Percentiles rank a stretch among this genome's conserved stretches.
phyloP scores from a whole-genome alignment of 2,888 invertebrate species.

The Electrophaes corylata region DNA sequence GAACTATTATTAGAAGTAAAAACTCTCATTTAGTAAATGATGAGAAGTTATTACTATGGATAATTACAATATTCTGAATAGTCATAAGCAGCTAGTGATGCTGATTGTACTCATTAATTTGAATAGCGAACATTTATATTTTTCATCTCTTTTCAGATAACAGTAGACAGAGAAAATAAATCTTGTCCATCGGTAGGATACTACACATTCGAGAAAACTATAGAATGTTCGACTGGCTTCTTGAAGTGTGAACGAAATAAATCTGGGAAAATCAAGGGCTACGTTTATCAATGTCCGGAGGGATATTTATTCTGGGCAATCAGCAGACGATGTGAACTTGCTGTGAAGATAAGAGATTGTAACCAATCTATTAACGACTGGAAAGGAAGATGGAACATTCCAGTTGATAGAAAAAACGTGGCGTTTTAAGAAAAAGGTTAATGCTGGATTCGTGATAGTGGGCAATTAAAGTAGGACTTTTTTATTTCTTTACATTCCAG shows the following conservation, averaged over 20 bases:
- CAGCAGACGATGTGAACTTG: slow-evolving; percentile 90
- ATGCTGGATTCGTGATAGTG: slow-evolving; percentile 44
- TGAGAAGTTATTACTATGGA: too few species aligned
- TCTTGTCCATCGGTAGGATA: slow-evolving; percentile 88
- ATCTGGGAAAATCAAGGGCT: slow-evolving; percentile 85
- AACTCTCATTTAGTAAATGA: too few species aligned
- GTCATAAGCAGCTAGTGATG: too few species aligned
- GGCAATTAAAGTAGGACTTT: slow-evolving; percentile 36
- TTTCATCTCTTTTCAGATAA: slow-evolving; percentile 82
- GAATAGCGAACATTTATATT: background rate
- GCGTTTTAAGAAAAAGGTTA: slow-evolving; percentile 55
- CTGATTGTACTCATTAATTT: too few species aligned
- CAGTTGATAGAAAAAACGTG: slow-evolving; percentile 81
- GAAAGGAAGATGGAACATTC: slow-evolving; percentile 82
- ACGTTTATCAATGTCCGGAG: slow-evolving; percentile 90
- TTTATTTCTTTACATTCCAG: background rate
- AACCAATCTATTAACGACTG: slow-evolving; percentile 67
- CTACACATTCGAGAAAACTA: slow-evolving; percentile 86
- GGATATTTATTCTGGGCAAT: slow-evolving; percentile 91
- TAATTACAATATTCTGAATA: too few species aligned
- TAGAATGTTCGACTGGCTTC: slow-evolving; percentile 88
- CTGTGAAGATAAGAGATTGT: slow-evolving; percentile 86
- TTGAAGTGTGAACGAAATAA: slow-evolving; percentile 86
- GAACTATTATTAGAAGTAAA: too few species aligned
- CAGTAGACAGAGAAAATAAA: slow-evolving; percentile 77